phyloP scores from a whole-genome alignment of 2,113 vertebrate species.

The Galbula dea region DNA sequence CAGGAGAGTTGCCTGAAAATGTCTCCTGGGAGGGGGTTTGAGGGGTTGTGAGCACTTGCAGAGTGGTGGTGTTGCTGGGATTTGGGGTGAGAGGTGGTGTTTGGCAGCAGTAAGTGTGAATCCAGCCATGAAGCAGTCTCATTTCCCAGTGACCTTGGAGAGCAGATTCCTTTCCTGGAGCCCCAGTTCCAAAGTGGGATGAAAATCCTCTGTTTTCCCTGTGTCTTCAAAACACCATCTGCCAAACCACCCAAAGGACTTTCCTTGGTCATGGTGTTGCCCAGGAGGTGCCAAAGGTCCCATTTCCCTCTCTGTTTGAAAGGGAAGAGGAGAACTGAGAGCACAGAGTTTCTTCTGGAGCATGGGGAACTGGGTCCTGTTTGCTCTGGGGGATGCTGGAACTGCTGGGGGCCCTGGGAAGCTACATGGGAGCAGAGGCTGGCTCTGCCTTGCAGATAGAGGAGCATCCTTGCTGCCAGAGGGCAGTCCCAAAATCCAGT shows the following conservation, averaged over 20 bases:
- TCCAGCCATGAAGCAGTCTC: background rate
- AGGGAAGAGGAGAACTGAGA: background rate
- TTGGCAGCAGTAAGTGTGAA: background rate
- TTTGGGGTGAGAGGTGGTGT: background rate
- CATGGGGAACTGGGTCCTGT: background rate
- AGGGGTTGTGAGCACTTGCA: accelerated
- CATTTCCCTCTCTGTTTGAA: background rate
- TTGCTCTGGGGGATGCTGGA: background rate
- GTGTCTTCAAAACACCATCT: background rate
- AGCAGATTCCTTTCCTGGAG: background rate
- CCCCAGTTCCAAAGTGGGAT: background rate
- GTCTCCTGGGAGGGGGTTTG: background rate
- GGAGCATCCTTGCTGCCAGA: background rate
- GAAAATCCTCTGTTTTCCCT: background rate
- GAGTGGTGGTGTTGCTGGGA: background rate
- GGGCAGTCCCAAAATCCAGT: background rate
- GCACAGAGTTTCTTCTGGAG: background rate
- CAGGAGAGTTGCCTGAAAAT: background rate
- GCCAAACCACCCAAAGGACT: background rate
- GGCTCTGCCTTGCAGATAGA: accelerated
- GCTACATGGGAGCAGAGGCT: accelerated
- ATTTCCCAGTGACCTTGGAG: background rate
- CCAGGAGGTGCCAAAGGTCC: background rate
- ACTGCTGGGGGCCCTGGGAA: background rate
- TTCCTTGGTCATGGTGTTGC: background rate